Evolutionary conservation across 2,888 invertebrate species (phyloP).

Genomic region (Trichopria drosophilae): DNA sequence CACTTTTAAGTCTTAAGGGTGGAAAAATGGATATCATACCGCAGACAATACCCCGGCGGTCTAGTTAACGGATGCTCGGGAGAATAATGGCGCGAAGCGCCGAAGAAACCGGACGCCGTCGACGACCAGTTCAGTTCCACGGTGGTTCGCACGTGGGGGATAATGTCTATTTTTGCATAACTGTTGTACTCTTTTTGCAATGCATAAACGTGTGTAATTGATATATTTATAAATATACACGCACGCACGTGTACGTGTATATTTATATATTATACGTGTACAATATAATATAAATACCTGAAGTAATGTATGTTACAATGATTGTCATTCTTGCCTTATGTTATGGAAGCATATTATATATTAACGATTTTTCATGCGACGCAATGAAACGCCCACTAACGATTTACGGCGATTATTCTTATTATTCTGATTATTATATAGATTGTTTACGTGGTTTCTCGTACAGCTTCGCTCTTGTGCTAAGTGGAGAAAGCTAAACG

Average conservation of each 20-base stretch:
- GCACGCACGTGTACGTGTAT: too few species aligned
- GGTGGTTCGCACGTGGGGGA: too few species aligned
- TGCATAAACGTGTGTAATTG: slow-evolving; percentile 38
- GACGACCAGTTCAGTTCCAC: too few species aligned
- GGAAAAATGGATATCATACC: slow-evolving; percentile 2
- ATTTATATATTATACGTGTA: slow-evolving; percentile 6
- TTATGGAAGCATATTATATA: slow-evolving; percentile 42
- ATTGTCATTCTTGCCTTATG: slow-evolving; percentile 46
- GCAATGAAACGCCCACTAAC: too few species aligned
- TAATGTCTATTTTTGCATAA: slow-evolving; percentile 62
- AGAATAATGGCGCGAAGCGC: slow-evolving; percentile 26
- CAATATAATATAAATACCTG: slow-evolving; percentile 25
- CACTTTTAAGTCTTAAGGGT: slow-evolving; percentile 6
- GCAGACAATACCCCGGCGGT: slow-evolving; percentile 7
- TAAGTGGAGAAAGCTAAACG: slow-evolving; percentile 34
- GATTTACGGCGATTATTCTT: too few species aligned
- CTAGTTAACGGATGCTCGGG: slow-evolving; percentile 3
- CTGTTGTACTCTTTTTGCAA: slow-evolving; percentile 60
- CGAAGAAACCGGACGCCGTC: too few species aligned
- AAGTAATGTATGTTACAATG: slow-evolving; percentile 43
- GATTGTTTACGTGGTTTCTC: slow-evolving; percentile 47
- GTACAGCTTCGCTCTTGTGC: slow-evolving; percentile 49
- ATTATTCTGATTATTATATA: slow-evolving; percentile 32
- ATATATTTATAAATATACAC: slow-evolving; percentile 27
- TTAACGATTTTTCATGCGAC: slow-evolving; percentile 32